phyloP scores from a whole-genome alignment of 2,113 vertebrate species.

The Toxotes chatareus region DNA sequence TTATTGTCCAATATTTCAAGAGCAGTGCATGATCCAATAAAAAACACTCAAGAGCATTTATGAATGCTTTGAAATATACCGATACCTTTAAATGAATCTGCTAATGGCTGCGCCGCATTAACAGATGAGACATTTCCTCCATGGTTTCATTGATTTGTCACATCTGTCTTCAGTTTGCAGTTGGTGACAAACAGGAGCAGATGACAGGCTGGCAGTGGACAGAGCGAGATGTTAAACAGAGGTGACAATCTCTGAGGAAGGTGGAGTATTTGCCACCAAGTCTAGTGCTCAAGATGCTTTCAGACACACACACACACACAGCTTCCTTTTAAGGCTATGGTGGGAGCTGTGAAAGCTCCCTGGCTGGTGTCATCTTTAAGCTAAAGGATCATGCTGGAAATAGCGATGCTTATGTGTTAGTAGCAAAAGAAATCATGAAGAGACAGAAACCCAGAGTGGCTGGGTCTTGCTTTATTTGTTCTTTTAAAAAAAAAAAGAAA shows the following conservation, averaged over 20 bases:
- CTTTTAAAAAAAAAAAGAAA: too few species aligned
- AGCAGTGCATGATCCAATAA: background rate
- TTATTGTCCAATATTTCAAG: background rate
- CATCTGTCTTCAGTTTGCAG: constrained; percentile 8
- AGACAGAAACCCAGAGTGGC: background rate
- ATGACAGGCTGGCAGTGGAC: constrained; percentile 19
- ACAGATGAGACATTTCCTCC: background rate
- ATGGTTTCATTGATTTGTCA: constrained; percentile 9
- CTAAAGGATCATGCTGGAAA: constrained; percentile 36
- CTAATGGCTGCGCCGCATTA: background rate
- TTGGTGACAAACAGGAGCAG: constrained; percentile 50
- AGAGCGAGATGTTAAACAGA: constrained; percentile 17
- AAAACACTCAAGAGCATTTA: background rate
- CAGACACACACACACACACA: constrained; percentile 18
- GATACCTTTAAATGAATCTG: background rate
- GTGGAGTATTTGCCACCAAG: constrained; percentile 39
- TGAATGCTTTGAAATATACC: background rate
- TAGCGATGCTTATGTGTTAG: constrained; percentile 10
- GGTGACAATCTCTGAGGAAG: constrained; percentile 46
- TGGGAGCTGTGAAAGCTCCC: constrained; percentile 39
- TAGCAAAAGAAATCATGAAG: constrained; percentile 1
- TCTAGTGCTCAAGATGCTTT: background rate
- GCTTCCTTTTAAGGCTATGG: constrained; percentile 61
- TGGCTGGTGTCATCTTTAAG: constrained; percentile 29
- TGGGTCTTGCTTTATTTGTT: background rate